Evolutionary conservation across 1,140 invertebrate genomes (phyloP).

Genomic region (Triops cancriformis): DNA sequence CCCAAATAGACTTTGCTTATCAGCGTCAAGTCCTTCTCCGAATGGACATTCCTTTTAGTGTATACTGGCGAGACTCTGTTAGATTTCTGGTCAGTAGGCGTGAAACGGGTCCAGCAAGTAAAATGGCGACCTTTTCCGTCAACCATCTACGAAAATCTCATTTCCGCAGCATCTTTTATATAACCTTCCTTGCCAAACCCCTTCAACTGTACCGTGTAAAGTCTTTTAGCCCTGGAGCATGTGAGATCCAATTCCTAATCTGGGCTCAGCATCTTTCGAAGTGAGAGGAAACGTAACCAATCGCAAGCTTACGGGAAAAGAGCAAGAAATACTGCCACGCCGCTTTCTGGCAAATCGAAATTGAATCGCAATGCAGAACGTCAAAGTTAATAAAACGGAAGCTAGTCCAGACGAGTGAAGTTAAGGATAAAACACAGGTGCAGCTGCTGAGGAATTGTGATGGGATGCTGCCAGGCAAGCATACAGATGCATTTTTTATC

Average conservation of each 20-base stretch:
- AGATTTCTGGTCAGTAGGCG: not conserved
- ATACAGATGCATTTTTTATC: not conserved
- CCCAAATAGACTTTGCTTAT: not conserved
- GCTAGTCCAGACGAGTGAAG: too few species aligned
- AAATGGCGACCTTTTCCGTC: not conserved
- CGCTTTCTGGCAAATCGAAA: not conserved
- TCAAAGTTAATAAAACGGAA: too few species aligned
- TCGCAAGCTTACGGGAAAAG: not conserved
- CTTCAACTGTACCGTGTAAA: not conserved
- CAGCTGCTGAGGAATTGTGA: not conserved
- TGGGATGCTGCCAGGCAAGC: not conserved
- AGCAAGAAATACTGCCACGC: not conserved
- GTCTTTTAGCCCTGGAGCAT: not conserved
- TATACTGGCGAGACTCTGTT: not conserved
- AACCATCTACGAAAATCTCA: not conserved
- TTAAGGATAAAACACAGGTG: not conserved
- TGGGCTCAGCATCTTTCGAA: not conserved
- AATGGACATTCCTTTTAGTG: not conserved
- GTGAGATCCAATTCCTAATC: not conserved
- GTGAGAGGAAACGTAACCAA: too few species aligned
- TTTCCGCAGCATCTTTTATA: not conserved
- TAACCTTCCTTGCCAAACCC: not conserved
- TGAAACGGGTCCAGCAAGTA: not conserved
- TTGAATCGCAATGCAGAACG: not conserved
- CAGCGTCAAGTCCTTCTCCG: not conserved